These are phyloP conservation scores for Leucopsar rothschildi DNA, from an alignment of 2,113 vertebrate species.

Conservation along the genomic window DNA sequence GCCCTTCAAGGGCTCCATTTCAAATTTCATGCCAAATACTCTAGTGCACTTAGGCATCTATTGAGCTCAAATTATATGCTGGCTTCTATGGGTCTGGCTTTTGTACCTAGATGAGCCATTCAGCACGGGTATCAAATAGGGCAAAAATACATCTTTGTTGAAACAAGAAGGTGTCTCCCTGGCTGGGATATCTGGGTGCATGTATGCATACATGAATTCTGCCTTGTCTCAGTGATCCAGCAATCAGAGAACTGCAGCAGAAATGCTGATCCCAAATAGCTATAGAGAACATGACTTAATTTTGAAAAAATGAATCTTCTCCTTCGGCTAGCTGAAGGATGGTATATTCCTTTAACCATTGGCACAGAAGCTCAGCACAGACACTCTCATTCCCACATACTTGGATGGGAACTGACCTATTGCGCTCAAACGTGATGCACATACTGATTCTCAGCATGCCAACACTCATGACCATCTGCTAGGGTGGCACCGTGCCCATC, in stretches of 20 bases:
- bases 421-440: conserved; percentile 73
- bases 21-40: conserved; percentile 26
- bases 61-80: conserved; percentile 49
- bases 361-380: conserved; percentile 53
- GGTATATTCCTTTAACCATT: conserved; percentile 66
- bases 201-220: neutral
- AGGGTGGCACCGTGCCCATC: conserved; percentile 64
- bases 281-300: neutral
- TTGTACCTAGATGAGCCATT: conserved; percentile 38
- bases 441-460: conserved; percentile 73
- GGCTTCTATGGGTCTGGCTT: conserved; percentile 5
- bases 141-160: neutral
- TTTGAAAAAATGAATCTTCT: neutral
- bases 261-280: neutral
- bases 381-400: conserved; percentile 28
- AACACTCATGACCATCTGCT: conserved; percentile 71
- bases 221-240: neutral
- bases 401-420: conserved; percentile 69
- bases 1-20: neutral
- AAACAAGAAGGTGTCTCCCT: neutral
- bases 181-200: neutral
- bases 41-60: conserved; percentile 3
- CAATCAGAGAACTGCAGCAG: neutral
- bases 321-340: neutral
- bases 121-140: neutral